Evolutionary conservation across 2,888 invertebrate species (phyloP), one percentile per base, ranked within the genome.

Genomic region (Caenorhabditis sp.): DNA sequence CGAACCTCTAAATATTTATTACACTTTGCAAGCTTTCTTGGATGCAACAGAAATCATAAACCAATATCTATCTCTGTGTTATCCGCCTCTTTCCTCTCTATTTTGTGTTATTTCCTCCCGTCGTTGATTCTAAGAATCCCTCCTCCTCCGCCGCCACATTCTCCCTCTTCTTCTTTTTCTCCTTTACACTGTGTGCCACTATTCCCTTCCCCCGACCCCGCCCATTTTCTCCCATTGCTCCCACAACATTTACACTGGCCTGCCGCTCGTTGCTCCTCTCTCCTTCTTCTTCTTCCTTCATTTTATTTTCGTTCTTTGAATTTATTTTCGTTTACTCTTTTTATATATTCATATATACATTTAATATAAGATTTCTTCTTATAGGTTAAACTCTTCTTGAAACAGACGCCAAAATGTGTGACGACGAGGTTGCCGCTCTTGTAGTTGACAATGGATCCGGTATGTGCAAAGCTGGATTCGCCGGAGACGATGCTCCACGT

Each of bases 341-440:
- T 36, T 8, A 8, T 36, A 36, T 36, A 8, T 8, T 36, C 36
- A 36, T 8, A 36, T 36, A 36, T 10, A 36, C 10, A 36, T 36
- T 43, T 14, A 43, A 17, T 10, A 43, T 43, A 43, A 7, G 4
- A 31, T 31, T 31, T 7, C 4, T 31, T 31, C 31, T 43, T 43
- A 17, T 17, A 43, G 43, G 43, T 43, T 43, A 43, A 43, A 43
- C 43, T 43, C 43, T 43, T 43, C 43, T 43, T 43, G 43, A 43
- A 43, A 43, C 12, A 43, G 14, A 43, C 12, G 43, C 43, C 12
- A 63, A 49, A 60, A 82, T 82, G 82, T 82, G 82, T 67, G 94
- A 95, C 92, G 94, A 95, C 90, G 94, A 95, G 90, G 94, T 95
- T 91, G 94, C 94, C 68, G 82, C 82, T 72, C 82, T 82, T 67